Percentiles rank a stretch among this genome's conserved stretches.
Conservation (phyloP, 1,140 invertebrate species). For the Zaprionus ornatus region DNA sequence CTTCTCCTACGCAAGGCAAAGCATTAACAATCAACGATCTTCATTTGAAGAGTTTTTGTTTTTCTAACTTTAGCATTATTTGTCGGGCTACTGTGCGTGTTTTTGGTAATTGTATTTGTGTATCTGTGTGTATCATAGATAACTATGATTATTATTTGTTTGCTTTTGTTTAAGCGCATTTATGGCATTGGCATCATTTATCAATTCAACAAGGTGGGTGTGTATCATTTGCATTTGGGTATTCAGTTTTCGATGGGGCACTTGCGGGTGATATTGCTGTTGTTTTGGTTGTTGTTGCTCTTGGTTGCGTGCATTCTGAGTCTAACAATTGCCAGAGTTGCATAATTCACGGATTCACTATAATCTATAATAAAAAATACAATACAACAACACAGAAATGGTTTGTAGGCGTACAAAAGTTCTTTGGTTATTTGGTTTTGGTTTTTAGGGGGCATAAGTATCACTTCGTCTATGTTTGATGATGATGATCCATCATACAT, state of each 20-base stretch:
- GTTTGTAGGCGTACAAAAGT: slow-evolving; percentile 57
- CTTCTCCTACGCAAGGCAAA: slow-evolving; percentile 9
- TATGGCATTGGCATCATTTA: slow-evolving; percentile 53
- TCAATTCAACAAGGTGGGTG: slow-evolving; percentile 64
- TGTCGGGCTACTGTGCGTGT: slow-evolving; percentile 67
- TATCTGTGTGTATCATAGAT: slow-evolving; percentile 2
- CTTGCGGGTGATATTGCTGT: slow-evolving; percentile 58
- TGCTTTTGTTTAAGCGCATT: slow-evolving; percentile 20
- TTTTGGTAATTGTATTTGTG: slow-evolving; percentile 1
- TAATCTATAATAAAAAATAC: slow-evolving; percentile 81
- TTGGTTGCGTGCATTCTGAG: slow-evolving; percentile 69
- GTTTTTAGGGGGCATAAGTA: slow-evolving; percentile 32
- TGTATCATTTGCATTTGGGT: slow-evolving; percentile 35
- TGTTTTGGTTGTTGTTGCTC: slow-evolving; percentile 45
- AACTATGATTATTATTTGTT: slow-evolving; percentile 12
- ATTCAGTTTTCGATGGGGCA: slow-evolving; percentile 53
- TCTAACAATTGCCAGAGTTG: slow-evolving; percentile 81
- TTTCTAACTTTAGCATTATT: slow-evolving; percentile 8
- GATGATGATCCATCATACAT: slow-evolving; percentile 38
- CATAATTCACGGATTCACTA: slow-evolving; percentile 81
- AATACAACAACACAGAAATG: slow-evolving; percentile 79
- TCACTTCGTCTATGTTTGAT: slow-evolving; percentile 47
- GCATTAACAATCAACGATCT: slow-evolving; percentile 39
- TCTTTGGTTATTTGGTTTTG: slow-evolving; percentile 40
- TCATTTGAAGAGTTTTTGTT: not conserved